Conservation (phyloP, 2,888 invertebrate genomes). For the Nomada ferruginata region DNA sequence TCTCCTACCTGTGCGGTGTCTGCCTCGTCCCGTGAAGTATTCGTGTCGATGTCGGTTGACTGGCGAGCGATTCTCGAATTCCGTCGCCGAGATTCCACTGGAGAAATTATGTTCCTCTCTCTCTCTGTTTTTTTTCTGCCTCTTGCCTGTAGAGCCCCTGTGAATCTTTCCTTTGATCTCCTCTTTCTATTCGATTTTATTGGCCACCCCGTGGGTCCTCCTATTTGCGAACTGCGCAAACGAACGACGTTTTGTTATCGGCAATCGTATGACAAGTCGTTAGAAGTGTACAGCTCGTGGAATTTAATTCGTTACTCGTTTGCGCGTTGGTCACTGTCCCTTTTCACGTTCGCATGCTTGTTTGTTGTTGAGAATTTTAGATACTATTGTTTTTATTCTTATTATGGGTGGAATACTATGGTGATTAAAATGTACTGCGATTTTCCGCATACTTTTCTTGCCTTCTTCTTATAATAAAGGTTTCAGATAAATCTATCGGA, state of each 20-base stretch:
- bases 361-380: too few species aligned
- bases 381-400: too few species aligned
- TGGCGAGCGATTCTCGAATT: constrained; percentile 66
- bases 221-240: constrained; percentile 34
- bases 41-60: constrained; percentile 62
- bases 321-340: too few species aligned
- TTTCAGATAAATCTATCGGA: too few species aligned
- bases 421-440: too few species aligned
- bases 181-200: not conserved
- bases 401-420: too few species aligned
- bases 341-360: too few species aligned
- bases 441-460: too few species aligned
- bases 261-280: not conserved
- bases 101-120: constrained; percentile 62
- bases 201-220: not conserved
- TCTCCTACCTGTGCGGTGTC: constrained; percentile 35
- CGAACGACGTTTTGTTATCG: constrained; percentile 15
- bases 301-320: too few species aligned
- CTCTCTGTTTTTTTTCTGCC: not conserved
- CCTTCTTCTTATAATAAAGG: too few species aligned
- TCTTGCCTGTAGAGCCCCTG: too few species aligned
- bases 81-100: constrained; percentile 65
- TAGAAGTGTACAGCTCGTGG: too few species aligned
- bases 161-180: not conserved
- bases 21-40: constrained; percentile 59